Percentiles rank a stretch among this genome's conserved stretches.
These are phyloP conservation scores for Lasioglossum vierecki DNA, from an alignment of 2,888 invertebrate species.

Conservation along the genomic window DNA sequence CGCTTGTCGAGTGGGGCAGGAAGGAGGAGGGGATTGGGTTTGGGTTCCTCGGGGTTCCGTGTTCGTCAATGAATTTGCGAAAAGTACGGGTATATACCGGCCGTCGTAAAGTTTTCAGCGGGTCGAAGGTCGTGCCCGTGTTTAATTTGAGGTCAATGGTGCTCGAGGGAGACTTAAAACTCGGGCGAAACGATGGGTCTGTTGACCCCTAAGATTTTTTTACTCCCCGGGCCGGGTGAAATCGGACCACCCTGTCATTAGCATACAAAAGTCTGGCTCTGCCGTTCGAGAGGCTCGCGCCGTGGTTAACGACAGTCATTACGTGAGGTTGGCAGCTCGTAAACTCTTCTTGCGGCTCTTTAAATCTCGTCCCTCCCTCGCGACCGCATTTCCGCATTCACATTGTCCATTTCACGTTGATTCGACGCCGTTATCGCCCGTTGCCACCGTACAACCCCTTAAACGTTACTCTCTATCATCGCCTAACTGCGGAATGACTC, in stretches of 20 bases:
- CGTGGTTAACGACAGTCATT: constrained; percentile 77
- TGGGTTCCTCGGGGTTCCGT: not conserved
- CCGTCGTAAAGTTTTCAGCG: constrained; percentile 59
- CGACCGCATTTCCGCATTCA: constrained; percentile 72
- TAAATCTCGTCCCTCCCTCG: constrained; percentile 66
- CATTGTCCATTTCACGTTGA: constrained; percentile 70
- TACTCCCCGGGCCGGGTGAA: constrained; percentile 65
- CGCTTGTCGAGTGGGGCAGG: not conserved
- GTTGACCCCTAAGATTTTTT: constrained; percentile 76
- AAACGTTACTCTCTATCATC: constrained; percentile 28
- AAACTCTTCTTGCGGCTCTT: constrained; percentile 68
- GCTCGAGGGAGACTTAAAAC: constrained; percentile 70
- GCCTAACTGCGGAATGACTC: constrained; percentile 14
- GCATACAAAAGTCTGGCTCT: constrained; percentile 72
- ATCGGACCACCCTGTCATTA: constrained; percentile 78
- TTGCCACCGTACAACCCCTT: constrained; percentile 21
- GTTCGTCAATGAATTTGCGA: constrained; percentile 50
- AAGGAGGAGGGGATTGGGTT: not conserved
- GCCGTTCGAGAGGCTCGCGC: constrained; percentile 49
- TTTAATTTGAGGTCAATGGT: constrained; percentile 74
- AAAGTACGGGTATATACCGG: constrained; percentile 25
- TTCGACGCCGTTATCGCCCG: constrained; percentile 63
- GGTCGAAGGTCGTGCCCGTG: constrained; percentile 59
- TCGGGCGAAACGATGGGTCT: constrained; percentile 68
- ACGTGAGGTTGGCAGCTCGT: constrained; percentile 70